Base-by-base conservation (phyloP, 2,113 vertebrate genomes). In the Marcusenius ussheri region DNA sequence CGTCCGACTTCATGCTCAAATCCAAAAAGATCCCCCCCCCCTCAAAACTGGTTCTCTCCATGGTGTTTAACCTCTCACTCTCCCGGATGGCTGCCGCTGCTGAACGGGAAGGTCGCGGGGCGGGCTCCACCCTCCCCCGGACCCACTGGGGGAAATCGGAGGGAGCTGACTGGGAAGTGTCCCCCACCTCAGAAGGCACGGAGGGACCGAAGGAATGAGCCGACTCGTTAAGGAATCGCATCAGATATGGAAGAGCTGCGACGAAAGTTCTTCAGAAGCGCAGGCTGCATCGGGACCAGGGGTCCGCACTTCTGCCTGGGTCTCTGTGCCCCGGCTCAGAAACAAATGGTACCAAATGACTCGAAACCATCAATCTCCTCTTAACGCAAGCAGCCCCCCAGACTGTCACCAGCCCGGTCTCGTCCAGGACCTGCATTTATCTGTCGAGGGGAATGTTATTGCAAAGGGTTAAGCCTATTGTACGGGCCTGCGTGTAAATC, bases 391-490 rank as follows among this genome's bases (percentile, higher is more conserved):
- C 42, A 46, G 39, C 21, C 13, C 13, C 56, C 27, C 1, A 66
- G 74, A 80, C 62, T 31, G 84, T 87, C 50, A 70, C 19, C 70
- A 51, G 89, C 4, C 47, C 2, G 13, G 2, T 46, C 10, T 13
- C 42, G 17, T 10, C 51, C 83, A 17, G 21, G 47, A 19, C 1
- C 86, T 88, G 88, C 89, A 85, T 89, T 90, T 90, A 87, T 86
- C 88, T 51, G 88, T 84, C 93, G 91, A 94, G 66, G 94, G 93
- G 95, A 91, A 94, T 94, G 94, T 94, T 94, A 94, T 95, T 93
- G 91, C 92, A 94, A 94, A 95, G 93, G 93, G 93, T 94, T 95
- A 93, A 94, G 92, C 91, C 94, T 94, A 94, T 95, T 95, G 94
- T 94, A 94, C 92, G 89, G 90, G 93, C 92, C 94, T 92, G 92